phyloP scores from a whole-genome alignment of 2,113 vertebrate genomes.

The Prunella himalayana region DNA sequence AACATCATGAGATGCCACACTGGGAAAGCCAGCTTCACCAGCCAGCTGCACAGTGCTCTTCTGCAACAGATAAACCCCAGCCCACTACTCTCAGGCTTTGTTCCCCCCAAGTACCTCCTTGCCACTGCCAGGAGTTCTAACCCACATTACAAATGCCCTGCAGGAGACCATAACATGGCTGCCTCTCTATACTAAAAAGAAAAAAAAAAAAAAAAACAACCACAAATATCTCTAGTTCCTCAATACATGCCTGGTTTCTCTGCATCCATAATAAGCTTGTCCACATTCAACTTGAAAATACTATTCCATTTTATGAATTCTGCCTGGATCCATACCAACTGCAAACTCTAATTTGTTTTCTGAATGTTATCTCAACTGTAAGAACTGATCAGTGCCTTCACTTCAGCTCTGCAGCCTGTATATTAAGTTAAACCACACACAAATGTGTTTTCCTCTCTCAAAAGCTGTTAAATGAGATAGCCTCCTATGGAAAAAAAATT shows the following conservation, averaged over 20 bases:
- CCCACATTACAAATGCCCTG: background rate
- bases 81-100: background rate
- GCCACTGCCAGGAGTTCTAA: background rate
- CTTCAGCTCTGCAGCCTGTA: background rate
- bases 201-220: background rate
- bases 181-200: background rate
- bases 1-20: background rate
- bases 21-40: background rate
- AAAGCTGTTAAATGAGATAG: conserved; percentile 13
- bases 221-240: background rate
- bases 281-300: background rate
- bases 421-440: background rate
- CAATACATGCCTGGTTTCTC: background rate
- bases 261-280: background rate
- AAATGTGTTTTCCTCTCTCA: background rate
- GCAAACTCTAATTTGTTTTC: conserved; percentile 35
- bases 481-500: background rate
- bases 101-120: rapidly evolving
- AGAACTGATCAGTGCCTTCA: conserved; percentile 1
- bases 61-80: background rate
- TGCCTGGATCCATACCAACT: background rate
- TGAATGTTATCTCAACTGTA: conserved; percentile 35
- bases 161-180: background rate
- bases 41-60: background rate
- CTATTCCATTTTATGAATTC: background rate